Percentiles rank a stretch among this genome's conserved stretches.
phyloP scores from a whole-genome alignment of 2,113 vertebrate genomes.

The Sciurus niger region DNA sequence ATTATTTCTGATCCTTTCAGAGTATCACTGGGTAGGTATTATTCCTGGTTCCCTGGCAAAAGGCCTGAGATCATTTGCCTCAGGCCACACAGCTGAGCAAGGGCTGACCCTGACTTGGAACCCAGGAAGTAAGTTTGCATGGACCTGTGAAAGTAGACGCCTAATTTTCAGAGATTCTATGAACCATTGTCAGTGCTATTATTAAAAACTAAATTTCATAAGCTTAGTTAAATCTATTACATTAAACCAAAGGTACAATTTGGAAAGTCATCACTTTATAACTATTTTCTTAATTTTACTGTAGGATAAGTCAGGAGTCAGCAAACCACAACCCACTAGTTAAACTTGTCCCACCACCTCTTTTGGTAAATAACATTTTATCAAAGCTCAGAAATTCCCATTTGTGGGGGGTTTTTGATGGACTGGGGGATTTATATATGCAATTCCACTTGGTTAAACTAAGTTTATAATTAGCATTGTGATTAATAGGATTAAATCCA shows the following conservation, averaged over 20 bases:
- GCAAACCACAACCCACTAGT: background rate
- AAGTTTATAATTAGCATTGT: background rate
- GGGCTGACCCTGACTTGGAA: background rate
- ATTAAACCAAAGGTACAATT: conserved; percentile 3
- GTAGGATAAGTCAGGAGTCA: background rate
- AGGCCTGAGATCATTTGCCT: background rate
- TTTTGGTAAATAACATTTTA: background rate
- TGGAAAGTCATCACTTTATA: background rate
- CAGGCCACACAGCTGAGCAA: background rate
- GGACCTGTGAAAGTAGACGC: background rate
- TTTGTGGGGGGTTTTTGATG: background rate
- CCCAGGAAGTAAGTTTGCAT: background rate
- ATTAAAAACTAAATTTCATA: background rate
- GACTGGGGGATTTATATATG: background rate
- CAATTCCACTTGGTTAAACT: background rate
- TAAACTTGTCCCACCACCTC: background rate
- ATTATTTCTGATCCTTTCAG: background rate
- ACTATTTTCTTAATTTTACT: background rate
- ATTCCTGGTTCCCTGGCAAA: background rate
- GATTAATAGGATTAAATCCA: background rate
- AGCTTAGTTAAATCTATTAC: background rate
- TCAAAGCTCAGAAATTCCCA: background rate
- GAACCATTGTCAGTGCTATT: background rate
- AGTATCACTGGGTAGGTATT: background rate
- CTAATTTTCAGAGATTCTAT: background rate